Evolutionary conservation across 2,888 invertebrate species (phyloP).

Genomic region (Siphonodentalium dalli): DNA sequence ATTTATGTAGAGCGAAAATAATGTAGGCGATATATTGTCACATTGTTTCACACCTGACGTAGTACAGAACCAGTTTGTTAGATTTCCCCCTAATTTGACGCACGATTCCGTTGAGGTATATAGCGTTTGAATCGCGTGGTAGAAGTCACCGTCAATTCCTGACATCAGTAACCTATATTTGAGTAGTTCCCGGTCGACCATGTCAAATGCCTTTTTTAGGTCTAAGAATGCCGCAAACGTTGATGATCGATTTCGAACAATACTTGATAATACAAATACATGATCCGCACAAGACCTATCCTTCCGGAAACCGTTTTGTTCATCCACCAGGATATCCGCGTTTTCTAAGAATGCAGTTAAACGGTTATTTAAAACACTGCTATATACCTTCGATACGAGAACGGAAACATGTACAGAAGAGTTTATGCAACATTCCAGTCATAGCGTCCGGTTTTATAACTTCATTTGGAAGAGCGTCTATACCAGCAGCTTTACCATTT

Average conservation of each 20-base stretch:
- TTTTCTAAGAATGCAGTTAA: no score
- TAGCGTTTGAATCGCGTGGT: constrained; percentile 6
- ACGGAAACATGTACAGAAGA: no score
- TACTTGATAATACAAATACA: background rate
- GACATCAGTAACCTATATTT: constrained; percentile 7
- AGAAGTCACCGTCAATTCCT: constrained; percentile 11
- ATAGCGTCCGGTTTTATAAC: no score
- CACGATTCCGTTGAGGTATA: constrained; percentile 1
- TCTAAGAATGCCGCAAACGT: constrained; percentile 11
- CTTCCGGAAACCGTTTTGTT: constrained; percentile 3
- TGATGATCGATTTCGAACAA: constrained; percentile 2
- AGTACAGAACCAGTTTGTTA: constrained; percentile 1
- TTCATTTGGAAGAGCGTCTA: no score
- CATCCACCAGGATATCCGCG: no score
- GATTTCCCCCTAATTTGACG: background rate
- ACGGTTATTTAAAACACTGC: no score
- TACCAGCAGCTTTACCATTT: no score
- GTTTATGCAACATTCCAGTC: no score
- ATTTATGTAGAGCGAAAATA: constrained; percentile 8
- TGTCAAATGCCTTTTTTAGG: constrained; percentile 15
- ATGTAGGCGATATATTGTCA: constrained; percentile 8
- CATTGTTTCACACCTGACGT: constrained; percentile 3
- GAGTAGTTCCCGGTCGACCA: constrained; percentile 4
- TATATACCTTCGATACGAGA: no score
- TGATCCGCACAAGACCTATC: constrained; percentile 2